A percentile compares a stretch with the other conserved stretches of the same genome.
These are phyloP conservation scores for Xestia c-nigrum DNA, from an alignment of 2,888 invertebrate species.

Conservation along the genomic window DNA sequence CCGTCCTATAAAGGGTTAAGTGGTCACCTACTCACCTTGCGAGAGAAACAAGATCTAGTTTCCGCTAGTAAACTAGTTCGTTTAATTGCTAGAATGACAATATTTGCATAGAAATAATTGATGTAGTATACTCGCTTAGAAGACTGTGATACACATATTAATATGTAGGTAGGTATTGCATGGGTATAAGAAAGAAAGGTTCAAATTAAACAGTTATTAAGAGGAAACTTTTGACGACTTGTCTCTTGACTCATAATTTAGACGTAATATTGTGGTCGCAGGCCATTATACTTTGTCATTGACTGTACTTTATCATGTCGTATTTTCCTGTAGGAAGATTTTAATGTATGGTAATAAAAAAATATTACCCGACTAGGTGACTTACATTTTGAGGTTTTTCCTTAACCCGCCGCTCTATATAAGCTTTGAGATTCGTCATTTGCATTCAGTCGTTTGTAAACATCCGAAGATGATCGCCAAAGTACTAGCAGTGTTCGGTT, in stretches of 20 bases:
- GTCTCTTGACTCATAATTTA: slow-evolving; percentile 52
- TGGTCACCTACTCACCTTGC: slow-evolving; percentile 39
- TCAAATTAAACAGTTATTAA: background rate
- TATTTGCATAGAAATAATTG: slow-evolving; percentile 18
- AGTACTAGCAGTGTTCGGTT: slow-evolving; percentile 67
- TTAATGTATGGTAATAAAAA: slow-evolving; percentile 78
- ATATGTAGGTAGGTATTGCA: background rate
- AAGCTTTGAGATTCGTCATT: slow-evolving; percentile 68
- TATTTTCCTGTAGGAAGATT: slow-evolving; percentile 86
- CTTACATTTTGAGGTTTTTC: slow-evolving; percentile 77
- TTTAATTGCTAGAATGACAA: slow-evolving; percentile 2
- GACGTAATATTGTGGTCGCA: slow-evolving; percentile 51
- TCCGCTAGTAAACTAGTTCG: slow-evolving; percentile 26
- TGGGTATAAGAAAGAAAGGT: background rate
- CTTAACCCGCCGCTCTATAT: slow-evolving; percentile 78
- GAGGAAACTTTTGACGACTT: slow-evolving; percentile 14
- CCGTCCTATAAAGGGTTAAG: too few species aligned
- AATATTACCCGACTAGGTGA: slow-evolving; percentile 76
- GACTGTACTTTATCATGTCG: slow-evolving; percentile 67
- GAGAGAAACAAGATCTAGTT: slow-evolving; percentile 29
- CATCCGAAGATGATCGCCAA: slow-evolving; percentile 74
- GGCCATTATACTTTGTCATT: slow-evolving; percentile 55
- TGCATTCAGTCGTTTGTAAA: slow-evolving; percentile 70
- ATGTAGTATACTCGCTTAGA: background rate
- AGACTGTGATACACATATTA: background rate